A percentile compares a stretch with the other conserved stretches of the same genome.
These are phyloP conservation scores for Antechinus flavipes DNA, from an alignment of 2,113 vertebrate genomes.

Conservation along the genomic window DNA sequence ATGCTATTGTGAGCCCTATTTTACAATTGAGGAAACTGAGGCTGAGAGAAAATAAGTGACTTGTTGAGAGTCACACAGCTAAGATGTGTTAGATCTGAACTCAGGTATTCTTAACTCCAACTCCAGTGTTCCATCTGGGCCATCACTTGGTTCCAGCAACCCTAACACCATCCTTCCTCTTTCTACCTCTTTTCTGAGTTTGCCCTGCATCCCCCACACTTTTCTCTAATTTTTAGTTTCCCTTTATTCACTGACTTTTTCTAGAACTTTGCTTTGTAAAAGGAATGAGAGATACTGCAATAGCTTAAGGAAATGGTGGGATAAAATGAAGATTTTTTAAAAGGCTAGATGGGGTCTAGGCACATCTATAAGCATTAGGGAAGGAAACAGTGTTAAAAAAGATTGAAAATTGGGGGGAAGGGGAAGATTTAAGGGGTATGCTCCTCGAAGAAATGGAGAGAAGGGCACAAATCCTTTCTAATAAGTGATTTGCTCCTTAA, in stretches of 20 bases:
- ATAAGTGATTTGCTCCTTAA: neutral
- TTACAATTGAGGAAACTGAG: neutral
- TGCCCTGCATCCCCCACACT: neutral
- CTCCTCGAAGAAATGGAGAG: neutral
- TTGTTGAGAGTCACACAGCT: neutral
- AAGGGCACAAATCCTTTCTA: neutral
- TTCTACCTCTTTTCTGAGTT: neutral
- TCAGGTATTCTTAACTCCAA: neutral
- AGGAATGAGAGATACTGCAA: neutral
- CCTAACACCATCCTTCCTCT: neutral
- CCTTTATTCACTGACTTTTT: neutral
- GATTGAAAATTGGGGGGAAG: neutral
- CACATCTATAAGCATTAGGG: neutral
- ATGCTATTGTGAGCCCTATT: neutral
- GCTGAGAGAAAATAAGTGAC: neutral
- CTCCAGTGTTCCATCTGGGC: neutral
- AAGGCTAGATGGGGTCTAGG: neutral
- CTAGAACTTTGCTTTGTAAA: too few species aligned
- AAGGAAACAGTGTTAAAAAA: neutral
- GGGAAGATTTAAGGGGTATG: neutral
- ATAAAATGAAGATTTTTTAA: neutral
- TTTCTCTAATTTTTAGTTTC: neutral
- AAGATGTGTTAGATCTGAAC: neutral
- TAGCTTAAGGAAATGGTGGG: neutral
- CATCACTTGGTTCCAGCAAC: neutral